A percentile compares a stretch with the other conserved stretches of the same genome.
Conservation (phyloP, 2,888 invertebrate genomes). For the Scaptomyza reducta region DNA sequence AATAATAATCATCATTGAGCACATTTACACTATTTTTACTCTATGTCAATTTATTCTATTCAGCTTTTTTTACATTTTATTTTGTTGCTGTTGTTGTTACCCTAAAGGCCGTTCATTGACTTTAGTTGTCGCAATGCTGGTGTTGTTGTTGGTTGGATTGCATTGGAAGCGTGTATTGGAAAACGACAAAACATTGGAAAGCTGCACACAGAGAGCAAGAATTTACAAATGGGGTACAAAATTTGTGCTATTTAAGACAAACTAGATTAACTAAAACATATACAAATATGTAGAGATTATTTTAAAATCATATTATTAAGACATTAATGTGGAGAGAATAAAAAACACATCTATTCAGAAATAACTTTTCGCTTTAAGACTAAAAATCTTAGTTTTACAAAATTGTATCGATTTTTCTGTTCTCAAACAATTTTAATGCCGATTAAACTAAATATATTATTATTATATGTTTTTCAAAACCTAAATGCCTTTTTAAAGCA, state of each 20-base stretch:
- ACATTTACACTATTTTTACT: constrained; percentile 39
- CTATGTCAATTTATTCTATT: constrained; percentile 47
- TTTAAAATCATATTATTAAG: neutral
- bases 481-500: too few relatives aligned
- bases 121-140: constrained; percentile 23
- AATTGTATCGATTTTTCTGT: too few relatives aligned
- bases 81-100: constrained; percentile 6
- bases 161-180: constrained; percentile 46
- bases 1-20: constrained; percentile 33
- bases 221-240: constrained; percentile 5
- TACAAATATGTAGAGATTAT: neutral
- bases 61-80: constrained; percentile 6
- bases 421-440: too few relatives aligned
- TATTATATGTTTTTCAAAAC: too few relatives aligned
- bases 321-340: too few relatives aligned
- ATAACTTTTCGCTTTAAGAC: too few relatives aligned
- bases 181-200: constrained; percentile 35
- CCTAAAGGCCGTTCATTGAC: constrained; percentile 77
- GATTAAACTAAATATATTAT: too few relatives aligned
- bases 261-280: neutral
- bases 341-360: too few relatives aligned
- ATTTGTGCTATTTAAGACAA: neutral
- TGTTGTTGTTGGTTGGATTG: constrained; percentile 32
- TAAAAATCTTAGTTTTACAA: too few relatives aligned
- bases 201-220: constrained; percentile 3